Conservation (phyloP, 2,113 vertebrate species). For the Laticauda colubrina region DNA sequence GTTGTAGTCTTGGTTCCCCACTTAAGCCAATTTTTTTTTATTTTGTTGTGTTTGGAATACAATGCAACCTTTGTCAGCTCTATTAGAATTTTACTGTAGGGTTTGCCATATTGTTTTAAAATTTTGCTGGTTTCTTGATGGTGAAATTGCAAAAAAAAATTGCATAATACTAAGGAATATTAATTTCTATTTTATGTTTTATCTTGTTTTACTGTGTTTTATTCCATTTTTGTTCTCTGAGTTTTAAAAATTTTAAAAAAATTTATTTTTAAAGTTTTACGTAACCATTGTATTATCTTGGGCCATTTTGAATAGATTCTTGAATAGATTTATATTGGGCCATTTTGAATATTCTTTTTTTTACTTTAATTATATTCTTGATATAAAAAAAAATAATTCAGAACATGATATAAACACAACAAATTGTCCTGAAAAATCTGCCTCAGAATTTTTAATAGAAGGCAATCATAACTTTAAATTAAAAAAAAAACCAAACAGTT, state of each 20-base stretch:
- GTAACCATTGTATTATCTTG: neutral
- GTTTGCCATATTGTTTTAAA: constrained; percentile 62
- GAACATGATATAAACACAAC: neutral
- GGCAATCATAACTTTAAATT: neutral
- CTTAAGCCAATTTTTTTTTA: constrained; percentile 30
- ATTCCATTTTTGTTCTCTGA: no score
- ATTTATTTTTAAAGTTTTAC: no score
- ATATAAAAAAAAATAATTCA: no score
- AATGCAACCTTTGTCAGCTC: constrained; percentile 53
- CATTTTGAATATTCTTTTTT: neutral
- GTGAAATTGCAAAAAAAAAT: constrained; percentile 34
- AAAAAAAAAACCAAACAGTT: no score
- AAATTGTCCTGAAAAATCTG: neutral
- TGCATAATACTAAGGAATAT: no score
- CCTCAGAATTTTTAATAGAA: neutral
- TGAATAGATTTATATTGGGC: neutral
- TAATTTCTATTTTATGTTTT: no score
- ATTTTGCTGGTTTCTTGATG: constrained; percentile 62
- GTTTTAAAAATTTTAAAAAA: no score
- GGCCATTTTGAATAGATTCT: neutral
- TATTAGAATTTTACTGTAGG: constrained; percentile 62
- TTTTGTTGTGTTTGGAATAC: constrained; percentile 45
- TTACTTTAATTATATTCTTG: neutral
- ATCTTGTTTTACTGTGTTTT: no score
- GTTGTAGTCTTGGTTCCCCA: constrained; percentile 37